Evolutionary conservation across 2,888 invertebrate species (phyloP), one percentile per base, ranked within the genome.

Genomic region (Heteropelma amictum): DNA sequence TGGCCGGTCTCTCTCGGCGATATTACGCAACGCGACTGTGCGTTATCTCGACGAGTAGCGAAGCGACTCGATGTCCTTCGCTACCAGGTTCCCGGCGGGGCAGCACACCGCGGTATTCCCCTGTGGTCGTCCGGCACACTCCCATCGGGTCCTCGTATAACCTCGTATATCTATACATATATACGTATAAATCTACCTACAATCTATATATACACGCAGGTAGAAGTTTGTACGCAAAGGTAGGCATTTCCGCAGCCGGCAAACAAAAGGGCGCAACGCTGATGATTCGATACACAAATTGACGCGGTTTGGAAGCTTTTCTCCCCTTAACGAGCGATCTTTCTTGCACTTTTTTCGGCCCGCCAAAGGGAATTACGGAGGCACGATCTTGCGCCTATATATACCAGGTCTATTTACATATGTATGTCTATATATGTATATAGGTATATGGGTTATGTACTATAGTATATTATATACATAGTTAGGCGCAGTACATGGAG

Each of bases 11-110:
- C 42, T 42, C 68, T 60, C 76, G 21, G 51, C 73, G 79, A 79
- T 79, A 84, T 85, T 86, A 85, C 79, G 84, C 83, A 82, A 85
- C 84, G 84, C 82, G 79, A 83, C 81, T 83, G 74, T 81, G n/a
- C n/a, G 81, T 85, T 85, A 86, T 86, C 85, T 83, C n/a, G 79
- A 61, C 80, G 79, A 82, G 82, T 85, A 86, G 85, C 83, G 82
- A 84, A 86, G 81, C 77, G 81, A 82, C 84, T 83, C 80, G 83
- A 80, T 82, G 83, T 84, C 84, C 85, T 85, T 81, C 81, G 82
- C 85, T 84, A 84, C 86, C 83, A 81, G 79, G 80, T 83, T 81
- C 77, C 78, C 80, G 74, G 56, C 65, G 68, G 65, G 75, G 67
- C 56, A 68, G 49, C 69, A 74, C 69, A n/a, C n/a, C n/a, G n/a